These are phyloP conservation scores for Lethenteron reissneri DNA, from an alignment of 2,113 vertebrate species.

Conservation along the genomic window DNA sequence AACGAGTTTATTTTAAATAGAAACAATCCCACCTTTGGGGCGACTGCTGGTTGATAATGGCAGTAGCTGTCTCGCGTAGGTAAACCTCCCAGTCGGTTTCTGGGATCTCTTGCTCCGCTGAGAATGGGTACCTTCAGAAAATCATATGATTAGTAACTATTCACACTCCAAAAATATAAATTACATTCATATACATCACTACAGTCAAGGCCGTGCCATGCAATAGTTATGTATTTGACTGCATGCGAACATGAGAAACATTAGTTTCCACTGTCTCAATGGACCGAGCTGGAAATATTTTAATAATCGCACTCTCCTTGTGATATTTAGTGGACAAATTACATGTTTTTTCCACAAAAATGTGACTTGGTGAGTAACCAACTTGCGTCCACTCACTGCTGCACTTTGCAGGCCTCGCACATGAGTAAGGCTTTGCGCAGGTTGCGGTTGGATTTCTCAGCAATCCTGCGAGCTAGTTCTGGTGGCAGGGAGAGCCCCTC, in stretches of 20 bases:
- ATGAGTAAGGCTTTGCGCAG: conserved; percentile 80
- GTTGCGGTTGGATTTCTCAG: conserved; percentile 67
- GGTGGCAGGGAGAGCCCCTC: conserved; percentile 62
- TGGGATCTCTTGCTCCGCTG: conserved; percentile 63
- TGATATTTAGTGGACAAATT: no score
- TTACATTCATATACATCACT: no score
- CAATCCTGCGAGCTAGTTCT: conserved; percentile 50
- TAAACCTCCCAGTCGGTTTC: conserved; percentile 94
- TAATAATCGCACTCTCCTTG: no score
- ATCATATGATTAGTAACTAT: background rate
- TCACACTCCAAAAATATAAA: no score
- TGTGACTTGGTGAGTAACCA: no score
- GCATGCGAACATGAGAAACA: no score
- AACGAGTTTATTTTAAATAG: background rate
- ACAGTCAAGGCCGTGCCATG: no score
- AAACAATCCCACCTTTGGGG: conserved; percentile 46
- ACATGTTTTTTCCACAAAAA: no score
- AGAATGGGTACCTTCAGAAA: conserved; percentile 54
- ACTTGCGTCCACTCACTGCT: conserved; percentile 46
- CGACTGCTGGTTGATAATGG: conserved; percentile 68
- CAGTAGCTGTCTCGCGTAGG: conserved; percentile 70
- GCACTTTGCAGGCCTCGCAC: conserved; percentile 88
- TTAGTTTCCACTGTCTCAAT: no score
- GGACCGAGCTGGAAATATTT: no score
- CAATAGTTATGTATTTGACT: no score